These are phyloP conservation scores for Tenthredo distinguenda DNA, from an alignment of 2,888 invertebrate genomes.

Conservation along the genomic window DNA sequence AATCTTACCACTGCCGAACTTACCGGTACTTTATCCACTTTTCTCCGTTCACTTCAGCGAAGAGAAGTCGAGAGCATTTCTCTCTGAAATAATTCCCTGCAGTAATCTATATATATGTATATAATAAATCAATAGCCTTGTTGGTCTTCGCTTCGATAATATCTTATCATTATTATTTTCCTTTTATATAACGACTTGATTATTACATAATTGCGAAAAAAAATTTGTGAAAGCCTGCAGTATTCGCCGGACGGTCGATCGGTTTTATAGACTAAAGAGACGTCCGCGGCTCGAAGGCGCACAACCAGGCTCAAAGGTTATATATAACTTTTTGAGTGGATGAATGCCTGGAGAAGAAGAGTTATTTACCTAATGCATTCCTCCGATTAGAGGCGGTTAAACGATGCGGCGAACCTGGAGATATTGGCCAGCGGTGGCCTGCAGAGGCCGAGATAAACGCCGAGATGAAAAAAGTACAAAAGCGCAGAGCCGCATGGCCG, in stretches of 20 bases:
- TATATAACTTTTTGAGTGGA: constrained; percentile 36
- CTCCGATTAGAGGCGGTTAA: constrained; percentile 47
- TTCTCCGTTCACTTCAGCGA: neutral
- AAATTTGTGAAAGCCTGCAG: neutral
- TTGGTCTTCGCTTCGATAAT: too few species aligned
- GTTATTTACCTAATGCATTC: constrained; percentile 56
- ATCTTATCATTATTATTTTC: neutral
- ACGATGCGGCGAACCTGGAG: neutral
- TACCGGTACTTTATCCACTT: neutral
- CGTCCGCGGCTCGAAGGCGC: neutral
- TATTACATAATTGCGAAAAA: neutral
- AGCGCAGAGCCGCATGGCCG: neutral
- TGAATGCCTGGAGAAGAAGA: constrained; percentile 46
- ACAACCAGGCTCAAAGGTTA: neutral
- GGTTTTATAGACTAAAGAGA: neutral
- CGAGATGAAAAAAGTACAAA: neutral
- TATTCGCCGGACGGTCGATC: neutral
- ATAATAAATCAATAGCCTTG: too few species aligned
- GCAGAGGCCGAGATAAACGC: neutral
- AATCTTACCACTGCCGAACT: too few species aligned
- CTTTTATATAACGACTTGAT: neutral
- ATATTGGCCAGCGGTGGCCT: neutral
- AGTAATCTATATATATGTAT: neutral
- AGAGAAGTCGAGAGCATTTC: neutral
- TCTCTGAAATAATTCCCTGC: neutral